Evolutionary conservation across 2,888 invertebrate species (phyloP).

Genomic region (Oegoconia quadripuncta): DNA sequence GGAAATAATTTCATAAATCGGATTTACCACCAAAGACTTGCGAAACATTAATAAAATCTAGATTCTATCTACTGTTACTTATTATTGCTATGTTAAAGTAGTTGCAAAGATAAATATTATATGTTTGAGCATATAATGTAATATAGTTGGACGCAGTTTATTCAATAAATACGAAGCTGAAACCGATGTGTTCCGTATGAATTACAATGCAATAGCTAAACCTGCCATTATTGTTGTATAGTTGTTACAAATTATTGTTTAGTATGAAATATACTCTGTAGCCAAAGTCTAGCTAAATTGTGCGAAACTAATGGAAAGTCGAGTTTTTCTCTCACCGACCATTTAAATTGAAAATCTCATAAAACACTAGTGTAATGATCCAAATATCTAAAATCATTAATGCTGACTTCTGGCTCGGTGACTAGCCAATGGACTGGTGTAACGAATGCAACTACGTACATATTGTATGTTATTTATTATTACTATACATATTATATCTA

Average conservation of each 20-base stretch:
- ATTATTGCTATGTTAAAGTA: constrained; percentile 17
- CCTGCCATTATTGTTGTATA: constrained; percentile 54
- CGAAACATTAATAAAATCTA: constrained; percentile 26
- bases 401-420: background rate
- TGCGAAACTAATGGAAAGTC: constrained; percentile 10
- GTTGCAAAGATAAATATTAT: constrained; percentile 11
- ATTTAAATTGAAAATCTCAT: too few species aligned
- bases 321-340: too few species aligned
- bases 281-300: constrained; percentile 34
- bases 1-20: constrained; percentile 20
- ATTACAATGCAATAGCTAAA: constrained; percentile 62
- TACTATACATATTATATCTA: too few species aligned
- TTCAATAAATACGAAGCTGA: constrained; percentile 25
- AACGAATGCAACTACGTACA: background rate
- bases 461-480: background rate
- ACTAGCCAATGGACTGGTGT: background rate
- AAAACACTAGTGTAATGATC: too few species aligned
- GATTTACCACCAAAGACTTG: constrained; percentile 52
- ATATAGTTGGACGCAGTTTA: constrained; percentile 14
- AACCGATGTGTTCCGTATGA: constrained; percentile 61
- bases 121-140: constrained; percentile 16
- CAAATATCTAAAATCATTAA: background rate
- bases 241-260: constrained; percentile 33
- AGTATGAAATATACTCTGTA: constrained; percentile 30
- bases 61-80: constrained; percentile 19